Evolutionary conservation across 2,797 vertebrate genomes (phyloP), one percentile per base, ranked within the genome.

Genomic region (Nothura maculosa): DNA sequence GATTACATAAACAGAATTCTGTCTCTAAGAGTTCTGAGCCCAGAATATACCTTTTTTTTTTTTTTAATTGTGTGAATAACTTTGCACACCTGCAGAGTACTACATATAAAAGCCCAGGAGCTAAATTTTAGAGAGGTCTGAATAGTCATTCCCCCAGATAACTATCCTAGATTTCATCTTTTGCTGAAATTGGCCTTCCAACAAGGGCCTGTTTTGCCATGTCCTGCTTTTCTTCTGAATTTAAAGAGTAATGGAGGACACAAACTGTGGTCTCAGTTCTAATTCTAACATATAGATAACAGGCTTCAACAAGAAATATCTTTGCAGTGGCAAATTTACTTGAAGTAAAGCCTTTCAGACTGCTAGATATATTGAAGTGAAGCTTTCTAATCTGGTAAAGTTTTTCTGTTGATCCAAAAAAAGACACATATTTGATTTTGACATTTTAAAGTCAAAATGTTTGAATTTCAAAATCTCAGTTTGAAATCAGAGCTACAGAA

Each of bases 401-500:
- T 2, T 17, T 13, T 67, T 17, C 27, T 81, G 36, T 24, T 84
- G 6, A 55, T 83, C 7, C 3, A 17, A 61, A 55, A 69, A 66
- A 42, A 36, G 32, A 32, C 28, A 22, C 5, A 8, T 63, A 36
- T 61, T 68, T 77, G 30, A 81, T 87, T 92, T 89, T 78, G 43
- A 47, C 25, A 73, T 48, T 1, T 3, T 55, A 36, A 77, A 89
- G 64, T 64, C 14, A 94, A 90, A 87, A 85, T 85, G 62, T 60
- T 91, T 43, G 22, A 54, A 70, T 85, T 85, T 92, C 42, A 93
- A 83, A 89, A 81, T 57, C 24, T 68, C 38, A 24, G 13, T 55
- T 89, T 89, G 34, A 93, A 94, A 82, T 87, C 24, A 68, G 54
- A 64, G 54, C 18, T 81, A 43, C 10, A 43, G 42, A 87, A 89